Base-by-base conservation (phyloP, 2,113 vertebrate species). In the Terrapene triunguis region DNA sequence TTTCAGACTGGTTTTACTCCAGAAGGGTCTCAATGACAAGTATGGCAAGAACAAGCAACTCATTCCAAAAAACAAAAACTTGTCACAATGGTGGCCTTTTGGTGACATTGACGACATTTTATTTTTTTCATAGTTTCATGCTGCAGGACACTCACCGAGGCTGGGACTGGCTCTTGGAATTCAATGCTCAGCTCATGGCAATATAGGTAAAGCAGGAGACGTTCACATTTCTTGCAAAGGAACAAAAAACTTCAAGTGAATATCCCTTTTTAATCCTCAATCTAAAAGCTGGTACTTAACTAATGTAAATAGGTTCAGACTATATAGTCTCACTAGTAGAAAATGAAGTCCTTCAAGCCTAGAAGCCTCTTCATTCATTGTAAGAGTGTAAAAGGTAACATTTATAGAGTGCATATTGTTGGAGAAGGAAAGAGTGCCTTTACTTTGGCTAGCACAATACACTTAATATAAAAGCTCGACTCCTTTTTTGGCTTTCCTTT, bases 171-270 rank as follows among this genome's bases (percentile, higher is more conserved):
- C 97, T 99, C 99, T 80, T 99, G 99, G 98, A 99, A 99, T 96
- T 99, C 99, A 95, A 99, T 99, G 94, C 99, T 99, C 98, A 99
- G 98, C 97, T 99, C 99, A 92, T 99, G 99, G 96, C 99, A 99
- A 97, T 99, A 99, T 92, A 99, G 97, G 97, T 99, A 99, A 93
- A 99, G 99, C 94, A 99, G 98, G 96, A 99, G 99, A 82, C 99
- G 99, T 97, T 99, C 99, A 98, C 99, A 99, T 98, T 98, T 99
- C 99, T 99, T 98, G 85, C 0, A 95, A 95, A 91, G 95, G 96
- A 87, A 96, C 12, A 96, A 90, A 92, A 59, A 96, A 80, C 55
- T 50, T 80, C 62, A 72, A 29, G n/a, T 97, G 80, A 92, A 92
- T 79, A 54, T 6, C 17, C 16, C 59, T 32, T 4, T 92, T 80